Conservation (phyloP, 2,797 vertebrate species). For the Fistularia tabacaria region DNA sequence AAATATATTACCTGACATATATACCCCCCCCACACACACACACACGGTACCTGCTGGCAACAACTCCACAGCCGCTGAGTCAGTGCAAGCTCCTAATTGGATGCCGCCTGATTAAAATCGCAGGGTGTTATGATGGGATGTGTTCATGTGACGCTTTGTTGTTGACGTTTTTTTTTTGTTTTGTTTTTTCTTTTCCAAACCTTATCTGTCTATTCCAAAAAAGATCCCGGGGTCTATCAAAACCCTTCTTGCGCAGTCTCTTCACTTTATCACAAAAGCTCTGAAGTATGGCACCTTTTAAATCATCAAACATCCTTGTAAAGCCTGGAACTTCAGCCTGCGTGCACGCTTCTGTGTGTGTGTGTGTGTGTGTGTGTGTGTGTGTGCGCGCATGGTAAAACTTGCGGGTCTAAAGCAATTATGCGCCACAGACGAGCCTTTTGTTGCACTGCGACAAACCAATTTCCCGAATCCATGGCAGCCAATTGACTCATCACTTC, state of each 20-base stretch:
- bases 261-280: constrained; percentile 41
- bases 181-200: constrained; percentile 31
- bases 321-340: constrained; percentile 17
- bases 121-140: constrained; percentile 16
- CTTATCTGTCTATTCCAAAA: constrained; percentile 23
- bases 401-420: constrained; percentile 54
- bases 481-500: constrained; percentile 60
- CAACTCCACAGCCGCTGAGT: constrained; percentile 33
- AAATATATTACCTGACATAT: constrained; percentile 2
- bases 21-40: background rate
- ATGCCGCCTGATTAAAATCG: constrained; percentile 45
- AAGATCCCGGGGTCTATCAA: constrained; percentile 30
- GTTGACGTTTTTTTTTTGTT: background rate
- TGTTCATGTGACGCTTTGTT: constrained; percentile 36
- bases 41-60: constrained; percentile 9
- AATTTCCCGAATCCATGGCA: constrained; percentile 66
- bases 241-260: constrained; percentile 23
- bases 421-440: constrained; percentile 44
- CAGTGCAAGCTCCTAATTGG: constrained; percentile 37
- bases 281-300: constrained; percentile 48
- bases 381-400: constrained; percentile 18
- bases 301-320: constrained; percentile 34
- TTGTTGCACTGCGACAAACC: constrained; percentile 65
- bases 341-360: background rate
- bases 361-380: constrained; percentile 6